Evolutionary conservation across 2,113 vertebrate species (phyloP), one percentile per base, ranked within the genome.

Genomic region (Taurulus bubalis): DNA sequence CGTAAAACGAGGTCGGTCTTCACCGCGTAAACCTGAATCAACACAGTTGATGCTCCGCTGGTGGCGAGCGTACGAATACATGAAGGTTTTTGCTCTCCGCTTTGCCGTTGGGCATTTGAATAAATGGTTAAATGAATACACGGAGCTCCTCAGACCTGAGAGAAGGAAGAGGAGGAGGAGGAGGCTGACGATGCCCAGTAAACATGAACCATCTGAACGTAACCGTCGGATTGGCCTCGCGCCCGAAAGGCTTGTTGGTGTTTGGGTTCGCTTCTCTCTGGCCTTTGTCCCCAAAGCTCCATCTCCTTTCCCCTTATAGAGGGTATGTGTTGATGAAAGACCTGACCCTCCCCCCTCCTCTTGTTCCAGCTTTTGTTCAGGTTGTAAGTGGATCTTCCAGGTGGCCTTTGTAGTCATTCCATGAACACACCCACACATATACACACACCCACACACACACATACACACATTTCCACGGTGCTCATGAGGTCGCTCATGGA

Each of bases 371-470:
- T 88, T 94, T 93, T 93, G 93, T 92, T 15, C 93, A 91, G 94
- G 90, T 82, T 94, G 96, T 96, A 97, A 97, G 93, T 86, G 91
- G 95, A 96, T 95, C 95, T 94, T 95, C 90, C 75, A 89, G 86
- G 92, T 93, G 79, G 63, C 53, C 60, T 75, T 26, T 81, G 82
- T 73, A 42, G 90, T 74, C 82, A 82, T 24, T 71, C 40, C 67
- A 81, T 5, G 20, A 18, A 72, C 42, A 62, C 56, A 64, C 73
- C 67, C 63, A 63, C 76, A 82, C 67, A 77, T 69, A 82, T 63
- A 76, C 40, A 51, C 47, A 51, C 18, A 73, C 40, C 36, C 71
- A 67, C 62, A n/a, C n/a, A n/a, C n/a, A n/a, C n/a, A n/a, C n/a
- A n/a, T n/a, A n/a, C n/a, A n/a, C n/a, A n/a, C n/a, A n/a, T n/a